phyloP scores from a whole-genome alignment of 2,113 vertebrate genomes.

The Python bivittatus region DNA sequence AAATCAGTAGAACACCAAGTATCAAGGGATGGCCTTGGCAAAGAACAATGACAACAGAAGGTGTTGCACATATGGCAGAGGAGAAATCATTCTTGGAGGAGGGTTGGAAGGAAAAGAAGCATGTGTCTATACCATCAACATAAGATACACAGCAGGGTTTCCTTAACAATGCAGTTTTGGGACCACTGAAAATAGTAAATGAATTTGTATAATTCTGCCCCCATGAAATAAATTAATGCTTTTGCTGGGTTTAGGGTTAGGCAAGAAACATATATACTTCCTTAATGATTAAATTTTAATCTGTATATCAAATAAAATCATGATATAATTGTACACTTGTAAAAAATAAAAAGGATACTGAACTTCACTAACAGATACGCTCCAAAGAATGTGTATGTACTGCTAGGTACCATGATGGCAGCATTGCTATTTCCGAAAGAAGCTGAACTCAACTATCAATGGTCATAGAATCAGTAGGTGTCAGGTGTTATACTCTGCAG shows the following conservation, averaged over 20 bases:
- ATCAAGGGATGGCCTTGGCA: no score
- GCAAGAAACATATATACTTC: background rate
- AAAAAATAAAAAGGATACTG: background rate
- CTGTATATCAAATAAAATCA: background rate
- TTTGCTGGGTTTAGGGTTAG: background rate
- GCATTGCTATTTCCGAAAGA: background rate
- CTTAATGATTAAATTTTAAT: background rate
- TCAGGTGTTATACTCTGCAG: background rate
- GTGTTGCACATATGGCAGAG: no score
- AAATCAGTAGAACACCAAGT: background rate
- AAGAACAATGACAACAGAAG: no score
- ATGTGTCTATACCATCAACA: background rate
- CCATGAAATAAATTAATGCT: background rate
- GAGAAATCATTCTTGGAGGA: no score
- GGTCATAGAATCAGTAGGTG: background rate
- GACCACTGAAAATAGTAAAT: background rate
- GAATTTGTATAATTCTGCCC: background rate
- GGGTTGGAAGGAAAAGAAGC: no score
- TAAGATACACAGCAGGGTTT: background rate
- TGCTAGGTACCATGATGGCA: background rate
- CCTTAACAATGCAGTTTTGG: background rate
- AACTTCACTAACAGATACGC: background rate
- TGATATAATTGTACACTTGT: background rate
- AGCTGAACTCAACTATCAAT: no score
- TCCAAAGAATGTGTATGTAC: background rate